A percentile compares a stretch with the other conserved stretches of the same genome.
These are phyloP conservation scores for Eristalis tenax DNA, from an alignment of 2,888 invertebrate species.

Conservation along the genomic window DNA sequence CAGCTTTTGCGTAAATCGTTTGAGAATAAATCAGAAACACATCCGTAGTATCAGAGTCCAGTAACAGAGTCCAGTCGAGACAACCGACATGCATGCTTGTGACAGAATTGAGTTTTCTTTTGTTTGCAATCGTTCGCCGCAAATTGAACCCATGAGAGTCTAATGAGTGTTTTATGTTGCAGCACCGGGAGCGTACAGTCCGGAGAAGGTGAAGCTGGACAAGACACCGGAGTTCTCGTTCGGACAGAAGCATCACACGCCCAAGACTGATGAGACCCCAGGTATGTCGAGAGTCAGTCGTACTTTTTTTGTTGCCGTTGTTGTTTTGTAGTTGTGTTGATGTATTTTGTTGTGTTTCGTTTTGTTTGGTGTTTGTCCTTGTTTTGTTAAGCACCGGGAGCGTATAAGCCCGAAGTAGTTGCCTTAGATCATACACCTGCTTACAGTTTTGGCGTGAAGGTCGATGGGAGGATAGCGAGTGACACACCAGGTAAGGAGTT, in stretches of 20 bases:
- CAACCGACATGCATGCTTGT: slow-evolving; percentile 58
- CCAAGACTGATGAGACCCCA: slow-evolving; percentile 77
- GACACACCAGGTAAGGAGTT: slow-evolving; percentile 76
- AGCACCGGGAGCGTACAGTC: slow-evolving; percentile 81
- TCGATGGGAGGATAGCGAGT: slow-evolving; percentile 83
- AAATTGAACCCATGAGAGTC: background rate
- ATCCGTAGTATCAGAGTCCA: background rate
- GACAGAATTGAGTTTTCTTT: slow-evolving; percentile 17
- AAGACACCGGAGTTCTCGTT: slow-evolving; percentile 78
- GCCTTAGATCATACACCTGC: slow-evolving; percentile 82
- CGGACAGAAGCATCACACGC: slow-evolving; percentile 82
- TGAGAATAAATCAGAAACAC: slow-evolving; percentile 1
- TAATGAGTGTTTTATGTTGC: slow-evolving; percentile 56
- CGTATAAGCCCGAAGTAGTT: slow-evolving; percentile 83
- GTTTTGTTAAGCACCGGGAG: slow-evolving; percentile 80
- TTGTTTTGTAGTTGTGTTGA: slow-evolving; percentile 26
- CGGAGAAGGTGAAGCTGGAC: slow-evolving; percentile 84
- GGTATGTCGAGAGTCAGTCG: slow-evolving; percentile 73
- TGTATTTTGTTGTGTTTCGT: slow-evolving; percentile 30
- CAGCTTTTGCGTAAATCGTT: slow-evolving; percentile 22
- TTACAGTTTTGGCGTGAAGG: slow-evolving; percentile 87
- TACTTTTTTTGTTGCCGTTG: slow-evolving; percentile 16
- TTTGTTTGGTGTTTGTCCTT: slow-evolving; percentile 39
- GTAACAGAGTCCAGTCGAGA: slow-evolving; percentile 26
- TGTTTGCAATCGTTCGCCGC: background rate